phyloP scores from a whole-genome alignment of 2,797 vertebrate species.

The Phyllotis vaccarum region DNA sequence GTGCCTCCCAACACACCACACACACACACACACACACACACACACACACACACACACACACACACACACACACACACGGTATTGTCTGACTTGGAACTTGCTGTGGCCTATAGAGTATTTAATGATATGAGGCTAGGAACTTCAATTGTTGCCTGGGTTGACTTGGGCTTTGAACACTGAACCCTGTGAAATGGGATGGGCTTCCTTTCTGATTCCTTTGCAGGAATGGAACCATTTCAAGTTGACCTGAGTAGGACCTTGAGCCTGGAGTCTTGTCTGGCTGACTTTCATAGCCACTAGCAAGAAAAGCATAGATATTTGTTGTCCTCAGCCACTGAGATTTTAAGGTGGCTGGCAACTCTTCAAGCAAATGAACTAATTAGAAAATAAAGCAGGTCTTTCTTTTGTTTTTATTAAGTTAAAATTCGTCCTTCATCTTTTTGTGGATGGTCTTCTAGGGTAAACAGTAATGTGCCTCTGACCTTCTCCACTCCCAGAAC shows the following conservation, averaged over 20 bases:
- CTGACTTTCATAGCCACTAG: neutral
- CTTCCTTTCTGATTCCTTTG: neutral
- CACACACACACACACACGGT: neutral
- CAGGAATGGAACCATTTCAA: neutral
- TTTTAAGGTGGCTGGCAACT: neutral
- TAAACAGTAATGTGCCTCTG: neutral
- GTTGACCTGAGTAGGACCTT: neutral
- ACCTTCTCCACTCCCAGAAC: slow-evolving; percentile 38
- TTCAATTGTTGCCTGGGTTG: neutral
- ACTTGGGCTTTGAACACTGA: neutral
- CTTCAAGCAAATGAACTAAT: neutral
- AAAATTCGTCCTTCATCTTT: slow-evolving; percentile 9
- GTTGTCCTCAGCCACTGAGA: neutral
- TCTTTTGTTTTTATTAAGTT: slow-evolving; percentile 44
- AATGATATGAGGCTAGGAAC: neutral
- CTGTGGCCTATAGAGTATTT: neutral
- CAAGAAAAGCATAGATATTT: neutral
- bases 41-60: too few relatives aligned
- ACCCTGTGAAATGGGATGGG: neutral
- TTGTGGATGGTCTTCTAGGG: neutral
- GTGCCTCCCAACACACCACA: neutral
- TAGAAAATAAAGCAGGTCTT: slow-evolving; percentile 3
- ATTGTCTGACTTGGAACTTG: neutral
- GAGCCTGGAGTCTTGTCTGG: neutral
- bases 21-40: too few relatives aligned